Percentiles rank a stretch among this genome's conserved stretches.
These are phyloP conservation scores for Drosophila yooni DNA, from an alignment of 2,888 invertebrate genomes.

Conservation along the genomic window DNA sequence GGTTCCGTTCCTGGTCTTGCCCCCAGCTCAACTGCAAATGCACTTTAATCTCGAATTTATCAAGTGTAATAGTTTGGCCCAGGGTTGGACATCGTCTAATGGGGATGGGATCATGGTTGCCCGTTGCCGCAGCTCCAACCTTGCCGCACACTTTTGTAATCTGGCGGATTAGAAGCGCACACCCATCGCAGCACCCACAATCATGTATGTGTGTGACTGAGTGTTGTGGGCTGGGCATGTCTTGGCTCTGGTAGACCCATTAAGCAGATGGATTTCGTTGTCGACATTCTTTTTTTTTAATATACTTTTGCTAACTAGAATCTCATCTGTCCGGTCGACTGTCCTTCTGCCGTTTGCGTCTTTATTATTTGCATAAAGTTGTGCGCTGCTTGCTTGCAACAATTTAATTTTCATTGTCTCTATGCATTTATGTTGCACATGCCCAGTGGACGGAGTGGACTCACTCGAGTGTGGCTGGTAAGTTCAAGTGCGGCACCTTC, in stretches of 20 bases:
- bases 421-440: conserved; percentile 78
- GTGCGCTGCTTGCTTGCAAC: conserved; percentile 56
- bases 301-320: conserved; percentile 44
- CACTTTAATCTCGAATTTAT: conserved; percentile 82
- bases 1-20: conserved; percentile 4
- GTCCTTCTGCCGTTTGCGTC: conserved; percentile 18
- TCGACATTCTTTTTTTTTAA: conserved; percentile 64
- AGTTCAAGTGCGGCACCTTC: conserved; percentile 51
- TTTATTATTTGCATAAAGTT: conserved; percentile 67
- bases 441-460: conserved; percentile 34
- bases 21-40: conserved; percentile 73
- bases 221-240: conserved; percentile 32
- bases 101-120: conserved; percentile 52
- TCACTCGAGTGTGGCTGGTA: conserved; percentile 59
- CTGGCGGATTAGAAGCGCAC: conserved; percentile 63
- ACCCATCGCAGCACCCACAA: conserved; percentile 38
- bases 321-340: conserved; percentile 27
- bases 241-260: conserved; percentile 51
- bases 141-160: conserved; percentile 68
- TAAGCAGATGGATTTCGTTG: conserved; percentile 80
- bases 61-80: conserved; percentile 74
- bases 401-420: conserved; percentile 76
- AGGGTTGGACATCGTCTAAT: conserved; percentile 40
- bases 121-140: conserved; percentile 50
- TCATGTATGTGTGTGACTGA: conserved; percentile 14